These are phyloP conservation scores for Bambusicola thoracicus DNA, from an alignment of 2,113 vertebrate species.

Conservation along the genomic window DNA sequence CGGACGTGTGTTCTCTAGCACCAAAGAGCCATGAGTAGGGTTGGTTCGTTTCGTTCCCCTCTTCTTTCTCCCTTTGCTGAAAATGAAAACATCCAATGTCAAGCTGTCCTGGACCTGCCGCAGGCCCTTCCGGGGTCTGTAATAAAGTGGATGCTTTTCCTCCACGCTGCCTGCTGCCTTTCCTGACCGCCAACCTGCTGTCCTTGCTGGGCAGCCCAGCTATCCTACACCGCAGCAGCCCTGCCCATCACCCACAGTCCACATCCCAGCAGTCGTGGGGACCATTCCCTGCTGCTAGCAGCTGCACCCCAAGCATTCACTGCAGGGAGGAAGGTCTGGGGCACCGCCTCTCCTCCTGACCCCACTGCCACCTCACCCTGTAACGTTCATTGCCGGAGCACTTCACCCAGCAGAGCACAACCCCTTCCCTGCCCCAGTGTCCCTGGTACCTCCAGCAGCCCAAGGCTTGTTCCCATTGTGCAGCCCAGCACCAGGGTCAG, in stretches of 20 bases:
- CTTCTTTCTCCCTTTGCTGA: slow-evolving; percentile 35
- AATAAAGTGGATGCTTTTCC: slow-evolving; percentile 77
- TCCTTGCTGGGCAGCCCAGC: not conserved
- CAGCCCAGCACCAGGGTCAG: not conserved
- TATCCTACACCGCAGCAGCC: not conserved
- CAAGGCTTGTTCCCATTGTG: fast-evolving
- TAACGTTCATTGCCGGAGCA: not conserved
- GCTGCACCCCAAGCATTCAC: not conserved
- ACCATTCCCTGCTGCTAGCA: not conserved
- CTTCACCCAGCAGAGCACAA: not conserved
- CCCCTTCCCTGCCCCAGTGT: not conserved
- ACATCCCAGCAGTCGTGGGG: not conserved
- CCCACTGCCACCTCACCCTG: not conserved
- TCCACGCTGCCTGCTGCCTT: not conserved
- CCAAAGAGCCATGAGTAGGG: slow-evolving; percentile 52
- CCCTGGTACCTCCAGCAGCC: not conserved
- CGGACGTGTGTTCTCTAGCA: not conserved
- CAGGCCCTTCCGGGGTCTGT: slow-evolving; percentile 53
- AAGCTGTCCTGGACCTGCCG: slow-evolving; percentile 41
- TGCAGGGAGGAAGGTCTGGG: not conserved
- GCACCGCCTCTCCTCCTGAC: not conserved
- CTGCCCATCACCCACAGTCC: not conserved
- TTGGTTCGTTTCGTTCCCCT: not conserved
- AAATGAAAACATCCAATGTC: slow-evolving; percentile 36
- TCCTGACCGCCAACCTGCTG: not conserved